Evolutionary conservation across 2,797 vertebrate species (phyloP).

Genomic region (Perodicticus potto): DNA sequence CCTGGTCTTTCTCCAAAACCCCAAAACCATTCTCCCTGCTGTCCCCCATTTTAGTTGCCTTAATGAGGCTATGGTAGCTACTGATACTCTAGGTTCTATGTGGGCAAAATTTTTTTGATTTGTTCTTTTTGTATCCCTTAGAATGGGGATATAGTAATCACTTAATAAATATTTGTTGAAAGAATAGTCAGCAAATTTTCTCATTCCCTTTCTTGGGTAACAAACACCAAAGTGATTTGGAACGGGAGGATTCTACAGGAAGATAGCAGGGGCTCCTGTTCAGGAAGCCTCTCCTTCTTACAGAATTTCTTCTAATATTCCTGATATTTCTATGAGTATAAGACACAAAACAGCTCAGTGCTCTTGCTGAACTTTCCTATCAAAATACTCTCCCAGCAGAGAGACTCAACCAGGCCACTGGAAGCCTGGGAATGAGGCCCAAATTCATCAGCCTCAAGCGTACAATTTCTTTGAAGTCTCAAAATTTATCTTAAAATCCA

Average conservation of each 20-base stretch:
- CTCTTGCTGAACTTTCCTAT: background rate
- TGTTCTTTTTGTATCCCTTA: constrained; percentile 45
- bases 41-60: background rate
- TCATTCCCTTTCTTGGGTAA: background rate
- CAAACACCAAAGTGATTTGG: constrained; percentile 40
- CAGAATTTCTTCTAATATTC: constrained; percentile 30
- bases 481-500: constrained; percentile 49
- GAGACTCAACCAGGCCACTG: background rate
- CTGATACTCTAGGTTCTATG: background rate
- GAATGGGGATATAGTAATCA: background rate
- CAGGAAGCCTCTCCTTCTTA: constrained; percentile 37
- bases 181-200: background rate
- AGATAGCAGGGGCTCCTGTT: background rate
- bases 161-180: constrained; percentile 33
- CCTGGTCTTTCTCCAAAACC: constrained; percentile 4
- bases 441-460: background rate
- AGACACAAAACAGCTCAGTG: constrained; percentile 21
- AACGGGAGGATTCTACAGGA: background rate
- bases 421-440: background rate
- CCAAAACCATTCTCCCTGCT: background rate
- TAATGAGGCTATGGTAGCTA: background rate
- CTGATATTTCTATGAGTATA: background rate
- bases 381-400: background rate
- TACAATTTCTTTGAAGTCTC: constrained; percentile 47
- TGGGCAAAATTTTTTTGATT: background rate